Evolutionary conservation across 2,113 vertebrate genomes (phyloP).

Genomic region (Entelurus aequoreus): DNA sequence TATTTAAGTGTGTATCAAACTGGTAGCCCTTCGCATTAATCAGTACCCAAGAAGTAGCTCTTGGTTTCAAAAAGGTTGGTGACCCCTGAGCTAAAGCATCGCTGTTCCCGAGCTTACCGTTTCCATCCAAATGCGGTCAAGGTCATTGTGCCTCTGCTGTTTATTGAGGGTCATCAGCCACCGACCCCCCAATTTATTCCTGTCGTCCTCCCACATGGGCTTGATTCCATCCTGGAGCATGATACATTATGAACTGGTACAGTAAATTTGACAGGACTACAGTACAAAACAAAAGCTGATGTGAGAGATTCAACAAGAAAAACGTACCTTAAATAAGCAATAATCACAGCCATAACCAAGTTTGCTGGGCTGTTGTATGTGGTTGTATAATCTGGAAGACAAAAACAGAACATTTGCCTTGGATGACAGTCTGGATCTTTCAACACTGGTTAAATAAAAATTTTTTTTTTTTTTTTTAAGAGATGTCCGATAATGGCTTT

Average conservation of each 20-base stretch:
- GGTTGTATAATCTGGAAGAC: constrained; percentile 77
- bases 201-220: constrained; percentile 80
- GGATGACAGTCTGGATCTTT: not conserved
- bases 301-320: no score
- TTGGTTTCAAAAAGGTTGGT: no score
- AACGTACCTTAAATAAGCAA: constrained; percentile 78
- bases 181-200: constrained; percentile 77
- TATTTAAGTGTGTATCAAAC: no score
- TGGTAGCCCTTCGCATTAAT: no score
- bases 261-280: no score
- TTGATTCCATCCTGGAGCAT: constrained; percentile 75
- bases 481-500: no score
- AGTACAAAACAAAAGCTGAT: no score
- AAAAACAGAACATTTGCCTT: constrained; percentile 6
- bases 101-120: constrained; percentile 53
- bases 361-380: constrained; percentile 81
- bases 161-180: constrained; percentile 79
- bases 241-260: not conserved
- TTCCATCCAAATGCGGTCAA: constrained; percentile 80
- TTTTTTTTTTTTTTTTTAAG: not conserved
- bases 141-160: constrained; percentile 78
- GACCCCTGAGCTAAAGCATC: no score
- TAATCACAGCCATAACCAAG: constrained; percentile 77
- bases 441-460: not conserved
- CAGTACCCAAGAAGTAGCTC: no score